These are phyloP conservation scores for Oreohelix idahoensis DNA, from an alignment of 1,140 invertebrate genomes.

Conservation along the genomic window DNA sequence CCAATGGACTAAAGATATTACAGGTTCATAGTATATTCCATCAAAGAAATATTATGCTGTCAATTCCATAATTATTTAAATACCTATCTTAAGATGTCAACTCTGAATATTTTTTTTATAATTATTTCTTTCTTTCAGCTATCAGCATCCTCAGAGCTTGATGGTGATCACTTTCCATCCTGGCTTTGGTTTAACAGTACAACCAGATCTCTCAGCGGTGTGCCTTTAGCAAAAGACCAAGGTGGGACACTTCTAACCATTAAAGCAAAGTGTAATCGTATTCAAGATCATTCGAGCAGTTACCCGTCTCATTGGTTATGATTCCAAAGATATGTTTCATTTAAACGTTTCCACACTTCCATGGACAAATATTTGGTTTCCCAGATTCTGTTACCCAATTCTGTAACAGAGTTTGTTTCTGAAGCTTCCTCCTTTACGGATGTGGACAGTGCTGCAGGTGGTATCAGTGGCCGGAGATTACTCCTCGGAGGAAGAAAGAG, in stretches of 20 bases:
- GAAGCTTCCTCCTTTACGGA: background rate
- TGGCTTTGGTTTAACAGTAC: background rate
- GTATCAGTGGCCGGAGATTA: background rate
- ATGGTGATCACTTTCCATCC: background rate
- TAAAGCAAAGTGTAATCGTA: background rate
- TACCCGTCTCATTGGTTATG: background rate
- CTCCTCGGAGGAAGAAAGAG: conserved; percentile 25
- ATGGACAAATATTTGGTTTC: background rate
- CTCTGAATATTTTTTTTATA: no score
- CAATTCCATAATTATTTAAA: no score
- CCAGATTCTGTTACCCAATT: background rate
- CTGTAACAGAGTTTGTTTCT: background rate
- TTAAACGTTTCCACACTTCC: background rate
- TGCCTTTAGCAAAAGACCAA: background rate
- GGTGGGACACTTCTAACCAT: background rate
- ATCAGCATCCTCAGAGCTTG: background rate
- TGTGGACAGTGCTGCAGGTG: background rate
- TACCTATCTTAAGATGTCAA: no score
- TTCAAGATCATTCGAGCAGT: background rate
- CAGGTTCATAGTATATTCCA: no score
- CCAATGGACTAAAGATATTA: no score
- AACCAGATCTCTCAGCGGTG: background rate
- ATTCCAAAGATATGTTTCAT: background rate
- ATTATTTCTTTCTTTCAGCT: background rate
- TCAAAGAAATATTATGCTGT: no score